phyloP scores from a whole-genome alignment of 2,888 invertebrate genomes.

The Acrobasis consociella region DNA sequence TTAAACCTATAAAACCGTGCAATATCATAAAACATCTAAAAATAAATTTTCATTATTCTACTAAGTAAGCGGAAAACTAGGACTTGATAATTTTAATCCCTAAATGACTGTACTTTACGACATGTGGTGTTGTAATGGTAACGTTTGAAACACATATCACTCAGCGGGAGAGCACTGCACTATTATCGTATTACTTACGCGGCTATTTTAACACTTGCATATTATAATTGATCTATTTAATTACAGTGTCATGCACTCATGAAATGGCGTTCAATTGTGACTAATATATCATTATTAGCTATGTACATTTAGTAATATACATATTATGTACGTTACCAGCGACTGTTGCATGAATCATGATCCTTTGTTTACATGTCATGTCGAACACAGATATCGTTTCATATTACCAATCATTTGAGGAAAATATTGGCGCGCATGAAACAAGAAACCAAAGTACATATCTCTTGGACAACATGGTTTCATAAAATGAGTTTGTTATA shows the following conservation, averaged over 20 bases:
- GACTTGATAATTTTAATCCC: slow-evolving; percentile 13
- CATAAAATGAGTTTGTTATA: slow-evolving; percentile 28
- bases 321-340: slow-evolving; percentile 38
- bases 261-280: slow-evolving; percentile 39
- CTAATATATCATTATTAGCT: slow-evolving; percentile 48
- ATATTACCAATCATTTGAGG: slow-evolving; percentile 2
- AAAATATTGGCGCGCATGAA: not conserved
- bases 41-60: slow-evolving; percentile 1
- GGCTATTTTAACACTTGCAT: slow-evolving; percentile 43
- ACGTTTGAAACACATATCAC: slow-evolving; percentile 48
- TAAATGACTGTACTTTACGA: slow-evolving; percentile 15
- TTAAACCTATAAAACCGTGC: slow-evolving; percentile 11
- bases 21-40: slow-evolving; percentile 8
- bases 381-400: slow-evolving; percentile 37
- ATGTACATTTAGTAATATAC: slow-evolving; percentile 41
- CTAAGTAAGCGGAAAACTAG: slow-evolving; percentile 12
- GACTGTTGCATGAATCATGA: slow-evolving; percentile 59
- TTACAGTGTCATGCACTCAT: slow-evolving; percentile 26
- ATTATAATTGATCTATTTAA: slow-evolving; percentile 29
- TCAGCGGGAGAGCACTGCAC: slow-evolving; percentile 66
- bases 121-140: slow-evolving; percentile 32
- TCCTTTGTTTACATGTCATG: slow-evolving; percentile 55
- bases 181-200: slow-evolving; percentile 30
- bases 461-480: not conserved
- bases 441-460: not conserved